These are phyloP conservation scores for Hipposideros larvatus DNA, from an alignment of 2,797 vertebrate species.

Conservation along the genomic window DNA sequence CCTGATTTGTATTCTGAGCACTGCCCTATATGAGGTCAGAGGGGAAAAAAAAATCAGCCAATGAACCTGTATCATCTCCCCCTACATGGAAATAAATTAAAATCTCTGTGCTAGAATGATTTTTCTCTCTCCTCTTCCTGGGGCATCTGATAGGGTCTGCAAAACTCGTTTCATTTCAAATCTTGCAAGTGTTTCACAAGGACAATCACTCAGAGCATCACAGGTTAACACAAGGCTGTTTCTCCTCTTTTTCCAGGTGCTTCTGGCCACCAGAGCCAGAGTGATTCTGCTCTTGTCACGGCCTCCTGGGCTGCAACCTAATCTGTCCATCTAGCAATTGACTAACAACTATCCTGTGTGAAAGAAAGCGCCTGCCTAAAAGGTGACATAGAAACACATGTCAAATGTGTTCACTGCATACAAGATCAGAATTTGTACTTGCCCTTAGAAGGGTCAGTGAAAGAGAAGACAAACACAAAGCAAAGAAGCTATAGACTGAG, in stretches of 20 bases:
- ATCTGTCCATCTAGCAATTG: neutral
- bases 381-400: neutral
- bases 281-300: neutral
- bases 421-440: neutral
- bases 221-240: slow-evolving; percentile 19
- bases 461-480: neutral
- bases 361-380: neutral
- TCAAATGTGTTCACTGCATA: neutral
- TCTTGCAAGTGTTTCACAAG: neutral
- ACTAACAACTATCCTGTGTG: neutral
- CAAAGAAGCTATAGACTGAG: neutral
- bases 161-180: slow-evolving; percentile 35
- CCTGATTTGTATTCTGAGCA: slow-evolving; percentile 65
- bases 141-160: slow-evolving; percentile 44
- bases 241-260: neutral
- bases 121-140: slow-evolving; percentile 38
- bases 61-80: slow-evolving; percentile 9
- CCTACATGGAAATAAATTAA: slow-evolving; percentile 60
- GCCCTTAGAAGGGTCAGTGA: neutral
- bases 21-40: neutral
- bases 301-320: neutral
- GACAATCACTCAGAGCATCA: neutral
- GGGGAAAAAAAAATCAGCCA: neutral
- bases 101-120: slow-evolving; percentile 44
- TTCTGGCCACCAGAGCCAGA: neutral